Percentiles rank a stretch among this genome's conserved stretches.
Conservation (phyloP, 2,888 invertebrate genomes). For the Arrhopalites spinosus region DNA sequence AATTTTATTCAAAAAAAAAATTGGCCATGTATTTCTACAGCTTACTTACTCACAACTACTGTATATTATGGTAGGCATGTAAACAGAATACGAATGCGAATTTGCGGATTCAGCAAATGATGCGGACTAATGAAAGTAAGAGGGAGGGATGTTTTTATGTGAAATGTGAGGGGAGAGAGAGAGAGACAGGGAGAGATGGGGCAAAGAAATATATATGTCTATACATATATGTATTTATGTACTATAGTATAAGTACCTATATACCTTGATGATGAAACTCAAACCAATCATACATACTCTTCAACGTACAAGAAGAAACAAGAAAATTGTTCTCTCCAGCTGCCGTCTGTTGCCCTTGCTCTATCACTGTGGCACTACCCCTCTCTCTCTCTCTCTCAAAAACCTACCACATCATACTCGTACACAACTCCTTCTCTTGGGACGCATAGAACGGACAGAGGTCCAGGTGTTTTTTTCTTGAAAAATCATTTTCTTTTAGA, state of each 20-base stretch:
- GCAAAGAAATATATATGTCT: too few relatives aligned
- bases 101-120: neutral
- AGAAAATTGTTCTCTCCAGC: slow-evolving; percentile 41
- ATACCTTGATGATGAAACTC: slow-evolving; percentile 2
- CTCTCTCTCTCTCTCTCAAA: neutral
- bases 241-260: neutral
- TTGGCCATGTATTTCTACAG: too few relatives aligned
- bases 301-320: neutral
- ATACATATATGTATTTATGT: too few relatives aligned
- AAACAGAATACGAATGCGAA: too few relatives aligned
- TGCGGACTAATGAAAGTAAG: neutral
- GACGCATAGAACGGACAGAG: slow-evolving; percentile 36
- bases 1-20: too few relatives aligned
- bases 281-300: neutral
- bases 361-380: slow-evolving; percentile 44
- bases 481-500: slow-evolving; percentile 32
- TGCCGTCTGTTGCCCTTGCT: slow-evolving; percentile 48
- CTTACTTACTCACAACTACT: too few relatives aligned
- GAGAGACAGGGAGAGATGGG: too few relatives aligned
- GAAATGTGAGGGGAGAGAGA: neutral
- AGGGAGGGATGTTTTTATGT: neutral
- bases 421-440: slow-evolving; percentile 12
- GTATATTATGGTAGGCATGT: too few relatives aligned
- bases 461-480: slow-evolving; percentile 46
- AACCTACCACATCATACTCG: slow-evolving; percentile 44